phyloP scores from a whole-genome alignment of 2,113 vertebrate species.

The Galbula dea region DNA sequence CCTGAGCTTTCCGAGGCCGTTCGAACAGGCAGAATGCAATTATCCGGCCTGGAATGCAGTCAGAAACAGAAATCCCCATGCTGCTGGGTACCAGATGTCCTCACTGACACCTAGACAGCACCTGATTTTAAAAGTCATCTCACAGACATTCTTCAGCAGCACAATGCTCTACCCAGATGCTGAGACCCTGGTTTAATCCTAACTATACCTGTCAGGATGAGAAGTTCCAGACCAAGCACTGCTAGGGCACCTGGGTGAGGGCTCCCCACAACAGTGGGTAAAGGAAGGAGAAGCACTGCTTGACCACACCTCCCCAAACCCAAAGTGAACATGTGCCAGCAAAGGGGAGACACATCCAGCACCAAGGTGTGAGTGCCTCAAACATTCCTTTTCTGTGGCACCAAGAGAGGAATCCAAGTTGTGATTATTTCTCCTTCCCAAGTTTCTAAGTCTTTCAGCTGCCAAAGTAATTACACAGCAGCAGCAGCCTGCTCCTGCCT shows the following conservation, averaged over 20 bases:
- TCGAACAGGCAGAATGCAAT: not conserved
- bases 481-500: not conserved
- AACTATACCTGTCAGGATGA: not conserved
- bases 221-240: not conserved
- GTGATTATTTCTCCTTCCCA: not conserved
- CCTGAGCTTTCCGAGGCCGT: not conserved
- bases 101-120: not conserved
- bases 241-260: too few species aligned
- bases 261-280: too few species aligned
- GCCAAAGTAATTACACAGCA: conserved; percentile 16
- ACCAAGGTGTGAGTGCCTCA: not conserved
- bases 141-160: not conserved
- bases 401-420: not conserved
- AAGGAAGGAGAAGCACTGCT: too few species aligned
- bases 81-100: not conserved
- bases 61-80: not conserved
- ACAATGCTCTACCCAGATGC: not conserved
- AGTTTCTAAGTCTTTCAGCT: conserved; percentile 18
- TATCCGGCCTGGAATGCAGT: not conserved
- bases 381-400: not conserved
- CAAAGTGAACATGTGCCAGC: not conserved
- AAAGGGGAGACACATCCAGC: not conserved
- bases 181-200: not conserved
- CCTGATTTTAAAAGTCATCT: not conserved
- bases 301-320: too few species aligned